These are phyloP conservation scores for Ianthella basta DNA, from an alignment of 37 sponge, comb jelly and placozoan genomes.

Conservation along the genomic window DNA sequence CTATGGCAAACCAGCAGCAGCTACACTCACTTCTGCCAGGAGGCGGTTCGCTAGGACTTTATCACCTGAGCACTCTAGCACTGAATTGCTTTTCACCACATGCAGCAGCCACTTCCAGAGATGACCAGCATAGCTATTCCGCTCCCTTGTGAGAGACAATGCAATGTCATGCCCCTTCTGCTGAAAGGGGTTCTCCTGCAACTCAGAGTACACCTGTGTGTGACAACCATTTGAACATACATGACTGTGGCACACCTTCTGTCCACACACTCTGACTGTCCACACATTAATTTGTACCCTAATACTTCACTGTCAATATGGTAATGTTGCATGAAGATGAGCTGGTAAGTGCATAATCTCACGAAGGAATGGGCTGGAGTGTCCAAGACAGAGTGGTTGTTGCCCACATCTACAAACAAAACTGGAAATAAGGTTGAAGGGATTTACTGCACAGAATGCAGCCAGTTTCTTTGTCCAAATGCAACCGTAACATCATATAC, in stretches of 20 bases:
- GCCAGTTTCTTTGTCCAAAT: background rate
- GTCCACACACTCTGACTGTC: too few relatives aligned
- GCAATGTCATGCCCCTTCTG: constrained; percentile 21
- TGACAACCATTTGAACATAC: too few relatives aligned
- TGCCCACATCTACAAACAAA: constrained; percentile 72
- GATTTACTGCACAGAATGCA: background rate
- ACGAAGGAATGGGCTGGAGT: constrained; percentile 67
- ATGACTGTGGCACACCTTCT: too few relatives aligned
- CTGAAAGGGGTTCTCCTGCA: constrained; percentile 32
- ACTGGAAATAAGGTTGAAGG: constrained; percentile 21
- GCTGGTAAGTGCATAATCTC: constrained; percentile 13
- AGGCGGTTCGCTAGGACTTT: constrained; percentile 4
- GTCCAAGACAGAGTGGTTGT: constrained; percentile 65
- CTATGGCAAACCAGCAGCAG: too few relatives aligned
- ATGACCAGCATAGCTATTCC: constrained; percentile 43
- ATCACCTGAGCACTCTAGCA: constrained; percentile 12
- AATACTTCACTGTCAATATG: too few relatives aligned
- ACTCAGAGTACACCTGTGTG: constrained; percentile 28
- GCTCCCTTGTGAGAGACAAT: constrained; percentile 55
- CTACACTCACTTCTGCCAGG: constrained; percentile 14
- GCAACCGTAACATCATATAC: background rate
- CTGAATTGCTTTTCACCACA: constrained; percentile 22
- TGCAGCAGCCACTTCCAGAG: constrained; percentile 53
- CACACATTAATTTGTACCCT: too few relatives aligned
- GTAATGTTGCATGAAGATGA: too few relatives aligned